Evolutionary conservation across 2,113 vertebrate species (phyloP).

Genomic region (Alouatta palliata): DNA sequence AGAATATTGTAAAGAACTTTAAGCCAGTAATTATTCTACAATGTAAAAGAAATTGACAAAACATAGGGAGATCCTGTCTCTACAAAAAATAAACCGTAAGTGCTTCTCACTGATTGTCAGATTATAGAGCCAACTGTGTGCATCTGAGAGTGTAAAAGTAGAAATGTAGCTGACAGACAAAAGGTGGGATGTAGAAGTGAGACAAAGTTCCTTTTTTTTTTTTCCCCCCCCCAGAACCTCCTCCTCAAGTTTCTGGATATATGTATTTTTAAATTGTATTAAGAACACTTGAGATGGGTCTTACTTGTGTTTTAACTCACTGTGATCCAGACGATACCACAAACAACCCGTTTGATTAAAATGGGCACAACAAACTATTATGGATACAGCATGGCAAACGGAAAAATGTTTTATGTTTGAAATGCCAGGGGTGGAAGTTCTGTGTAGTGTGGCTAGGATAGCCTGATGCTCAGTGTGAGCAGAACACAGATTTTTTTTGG

Average conservation of each 20-base stretch:
- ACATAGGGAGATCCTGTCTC: too few relatives aligned
- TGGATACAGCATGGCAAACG: not conserved
- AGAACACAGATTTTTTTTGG: not conserved
- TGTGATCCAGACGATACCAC: not conserved
- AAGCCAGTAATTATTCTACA: not conserved
- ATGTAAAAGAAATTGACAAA: too few relatives aligned
- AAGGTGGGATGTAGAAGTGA: not conserved
- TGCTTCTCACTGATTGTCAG: not conserved
- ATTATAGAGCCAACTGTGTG: not conserved
- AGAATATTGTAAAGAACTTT: not conserved
- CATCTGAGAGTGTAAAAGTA: not conserved
- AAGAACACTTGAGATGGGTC: not conserved
- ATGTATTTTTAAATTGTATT: not conserved
- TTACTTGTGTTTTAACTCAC: constrained; percentile 12
- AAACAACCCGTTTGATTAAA: not conserved
- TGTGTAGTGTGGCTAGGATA: not conserved
- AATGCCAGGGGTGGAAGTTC: not conserved
- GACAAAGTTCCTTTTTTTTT: not conserved
- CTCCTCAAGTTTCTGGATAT: not conserved
- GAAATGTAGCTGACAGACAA: not conserved
- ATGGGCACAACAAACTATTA: not conserved
- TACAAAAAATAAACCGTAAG: not conserved
- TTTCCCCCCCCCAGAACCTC: not conserved
- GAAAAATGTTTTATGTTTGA: not conserved
- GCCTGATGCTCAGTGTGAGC: not conserved